phyloP scores from a whole-genome alignment of 2,888 invertebrate species.

The Hypercompe scribonia region DNA sequence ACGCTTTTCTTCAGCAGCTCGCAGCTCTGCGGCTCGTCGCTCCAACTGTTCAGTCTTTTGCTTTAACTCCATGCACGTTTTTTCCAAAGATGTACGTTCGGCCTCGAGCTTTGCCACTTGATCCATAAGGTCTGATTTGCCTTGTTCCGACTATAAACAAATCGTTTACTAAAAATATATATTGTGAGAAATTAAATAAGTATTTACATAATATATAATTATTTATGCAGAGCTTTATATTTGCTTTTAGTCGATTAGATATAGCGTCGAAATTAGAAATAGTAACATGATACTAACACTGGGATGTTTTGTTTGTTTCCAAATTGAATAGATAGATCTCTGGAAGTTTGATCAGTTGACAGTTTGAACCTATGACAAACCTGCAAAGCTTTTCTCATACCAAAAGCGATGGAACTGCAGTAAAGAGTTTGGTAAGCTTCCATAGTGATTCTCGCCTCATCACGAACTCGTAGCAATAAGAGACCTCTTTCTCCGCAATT shows the following conservation, averaged over 20 bases:
- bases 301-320: not conserved
- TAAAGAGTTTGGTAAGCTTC: constrained; percentile 98
- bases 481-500: constrained; percentile 98
- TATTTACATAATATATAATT: not conserved
- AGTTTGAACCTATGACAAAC: constrained; percentile 66
- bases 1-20: constrained; percentile 96
- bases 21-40: constrained; percentile 92
- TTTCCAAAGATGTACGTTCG: constrained; percentile 89
- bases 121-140: constrained; percentile 93
- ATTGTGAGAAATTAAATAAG: not conserved
- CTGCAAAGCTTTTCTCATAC: constrained; percentile 98
- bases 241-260: not conserved
- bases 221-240: not conserved
- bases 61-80: constrained; percentile 86
- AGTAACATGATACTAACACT: not conserved
- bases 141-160: constrained; percentile 91
- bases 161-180: not conserved
- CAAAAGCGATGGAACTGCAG: constrained; percentile 99
- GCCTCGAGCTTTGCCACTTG: constrained; percentile 90
- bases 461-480: constrained; percentile 95
- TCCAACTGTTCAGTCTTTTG: constrained; percentile 93
- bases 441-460: constrained; percentile 98
- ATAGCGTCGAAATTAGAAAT: not conserved
- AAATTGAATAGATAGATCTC: not conserved
- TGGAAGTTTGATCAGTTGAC: not conserved